Conservation (phyloP, 2,888 invertebrate genomes). For the Diaperis boleti region DNA sequence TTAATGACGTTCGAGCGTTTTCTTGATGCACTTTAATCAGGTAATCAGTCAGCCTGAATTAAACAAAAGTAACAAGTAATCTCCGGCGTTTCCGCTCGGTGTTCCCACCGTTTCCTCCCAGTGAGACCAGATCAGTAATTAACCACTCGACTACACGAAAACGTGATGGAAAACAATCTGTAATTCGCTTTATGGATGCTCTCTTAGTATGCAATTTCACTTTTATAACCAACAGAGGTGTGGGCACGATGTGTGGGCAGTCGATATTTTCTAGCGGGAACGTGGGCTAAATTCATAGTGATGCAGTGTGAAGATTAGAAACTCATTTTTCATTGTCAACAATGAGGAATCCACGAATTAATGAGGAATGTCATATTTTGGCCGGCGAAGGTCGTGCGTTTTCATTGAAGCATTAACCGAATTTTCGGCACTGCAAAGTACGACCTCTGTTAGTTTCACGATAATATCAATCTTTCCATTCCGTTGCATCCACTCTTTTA, state of each 20-base stretch:
- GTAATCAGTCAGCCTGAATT: constrained; percentile 34
- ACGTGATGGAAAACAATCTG: constrained; percentile 3
- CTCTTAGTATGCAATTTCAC: constrained; percentile 30
- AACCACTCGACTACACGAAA: constrained; percentile 6
- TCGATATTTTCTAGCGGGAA: neutral
- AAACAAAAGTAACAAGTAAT: constrained; percentile 26
- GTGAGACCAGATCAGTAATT: constrained; percentile 19
- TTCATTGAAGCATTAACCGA: no score
- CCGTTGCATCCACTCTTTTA: no score
- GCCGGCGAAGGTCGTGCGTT: no score
- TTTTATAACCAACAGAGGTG: constrained; percentile 23
- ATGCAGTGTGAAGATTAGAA: no score
- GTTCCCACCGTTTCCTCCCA: constrained; percentile 33
- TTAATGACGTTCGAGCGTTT: constrained; percentile 27
- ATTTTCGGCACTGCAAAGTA: no score
- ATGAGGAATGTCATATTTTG: no score
- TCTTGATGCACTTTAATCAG: constrained; percentile 32
- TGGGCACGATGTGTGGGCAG: constrained; percentile 8
- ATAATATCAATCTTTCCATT: no score
- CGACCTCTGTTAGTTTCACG: no score
- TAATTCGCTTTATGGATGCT: neutral
- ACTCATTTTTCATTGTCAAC: no score
- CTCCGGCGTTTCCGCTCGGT: constrained; percentile 27
- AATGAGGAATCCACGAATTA: no score
- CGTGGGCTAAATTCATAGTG: neutral